These are phyloP conservation scores for Sphaerophoria rueppellii DNA, from an alignment of 2,888 invertebrate species.

Conservation along the genomic window DNA sequence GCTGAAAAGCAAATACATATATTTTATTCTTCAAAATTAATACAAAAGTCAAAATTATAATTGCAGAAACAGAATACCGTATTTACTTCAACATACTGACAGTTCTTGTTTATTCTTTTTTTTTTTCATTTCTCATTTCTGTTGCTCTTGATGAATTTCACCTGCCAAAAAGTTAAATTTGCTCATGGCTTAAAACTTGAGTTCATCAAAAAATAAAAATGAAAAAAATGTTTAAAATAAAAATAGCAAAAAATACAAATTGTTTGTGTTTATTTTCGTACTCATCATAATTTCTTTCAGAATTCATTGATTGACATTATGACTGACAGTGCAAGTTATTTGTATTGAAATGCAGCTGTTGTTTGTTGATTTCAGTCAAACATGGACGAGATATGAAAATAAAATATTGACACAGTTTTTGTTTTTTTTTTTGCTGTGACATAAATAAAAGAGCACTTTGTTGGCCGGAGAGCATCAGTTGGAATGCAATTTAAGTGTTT, in stretches of 20 bases:
- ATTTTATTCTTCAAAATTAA: background rate
- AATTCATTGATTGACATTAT: constrained; percentile 29
- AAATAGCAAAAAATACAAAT: background rate
- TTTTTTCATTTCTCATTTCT: background rate
- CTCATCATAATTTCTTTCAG: background rate
- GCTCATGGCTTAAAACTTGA: background rate
- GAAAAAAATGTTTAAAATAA: background rate
- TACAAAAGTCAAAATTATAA: background rate
- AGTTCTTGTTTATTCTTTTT: background rate
- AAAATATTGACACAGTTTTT: background rate
- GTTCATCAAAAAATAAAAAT: background rate
- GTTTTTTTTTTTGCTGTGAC: background rate
- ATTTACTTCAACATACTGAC: background rate
- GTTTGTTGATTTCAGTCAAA: constrained; percentile 1
- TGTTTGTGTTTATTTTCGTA: background rate
- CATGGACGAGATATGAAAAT: background rate
- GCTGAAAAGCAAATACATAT: background rate
- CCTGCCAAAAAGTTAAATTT: background rate
- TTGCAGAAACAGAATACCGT: background rate
- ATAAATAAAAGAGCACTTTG: background rate
- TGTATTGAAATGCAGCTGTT: constrained; percentile 10
- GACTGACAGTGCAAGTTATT: constrained; percentile 14
- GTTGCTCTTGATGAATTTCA: background rate
- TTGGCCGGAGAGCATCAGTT: background rate
- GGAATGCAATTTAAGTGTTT: no score